These are phyloP conservation scores for Anoplius nigerrimus DNA, from an alignment of 2,888 invertebrate species.

Conservation along the genomic window DNA sequence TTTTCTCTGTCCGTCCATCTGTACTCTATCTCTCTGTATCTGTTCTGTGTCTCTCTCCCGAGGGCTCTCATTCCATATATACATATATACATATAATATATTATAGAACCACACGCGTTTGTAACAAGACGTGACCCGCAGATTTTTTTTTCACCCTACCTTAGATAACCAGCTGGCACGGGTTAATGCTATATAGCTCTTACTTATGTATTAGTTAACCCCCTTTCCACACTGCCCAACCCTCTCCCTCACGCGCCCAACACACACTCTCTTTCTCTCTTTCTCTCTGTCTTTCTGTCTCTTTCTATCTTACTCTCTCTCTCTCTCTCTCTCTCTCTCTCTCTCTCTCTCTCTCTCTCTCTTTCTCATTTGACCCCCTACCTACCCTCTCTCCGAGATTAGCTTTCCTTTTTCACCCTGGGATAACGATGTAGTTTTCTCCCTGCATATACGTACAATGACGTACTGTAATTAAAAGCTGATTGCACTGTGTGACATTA, in stretches of 20 bases:
- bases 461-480: conserved; percentile 50
- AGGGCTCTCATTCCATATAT: background rate
- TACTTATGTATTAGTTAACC: conserved; percentile 45
- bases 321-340: conserved; percentile 8
- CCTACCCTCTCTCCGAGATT: background rate
- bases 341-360: conserved; percentile 22
- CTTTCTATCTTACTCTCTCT: background rate
- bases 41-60: conserved; percentile 19
- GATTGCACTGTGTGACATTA: conserved; percentile 53
- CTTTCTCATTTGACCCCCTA: background rate
- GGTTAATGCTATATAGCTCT: conserved; percentile 63
- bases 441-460: conserved; percentile 41
- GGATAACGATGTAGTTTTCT: background rate
- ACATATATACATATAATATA: conserved; percentile 1
- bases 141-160: conserved; percentile 30
- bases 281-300: conserved; percentile 1
- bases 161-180: conserved; percentile 60
- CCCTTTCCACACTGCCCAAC: conserved; percentile 25
- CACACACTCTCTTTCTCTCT: conserved; percentile 6
- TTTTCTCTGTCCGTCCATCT: conserved; percentile 15
- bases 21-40: conserved; percentile 23
- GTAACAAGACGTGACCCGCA: conserved; percentile 30
- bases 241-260: conserved; percentile 17
- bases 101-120: background rate
- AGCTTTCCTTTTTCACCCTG: background rate